A percentile compares a stretch with the other conserved stretches of the same genome.
Conservation (phyloP, 2,797 vertebrate species). For the Leptodactylus fallax region DNA sequence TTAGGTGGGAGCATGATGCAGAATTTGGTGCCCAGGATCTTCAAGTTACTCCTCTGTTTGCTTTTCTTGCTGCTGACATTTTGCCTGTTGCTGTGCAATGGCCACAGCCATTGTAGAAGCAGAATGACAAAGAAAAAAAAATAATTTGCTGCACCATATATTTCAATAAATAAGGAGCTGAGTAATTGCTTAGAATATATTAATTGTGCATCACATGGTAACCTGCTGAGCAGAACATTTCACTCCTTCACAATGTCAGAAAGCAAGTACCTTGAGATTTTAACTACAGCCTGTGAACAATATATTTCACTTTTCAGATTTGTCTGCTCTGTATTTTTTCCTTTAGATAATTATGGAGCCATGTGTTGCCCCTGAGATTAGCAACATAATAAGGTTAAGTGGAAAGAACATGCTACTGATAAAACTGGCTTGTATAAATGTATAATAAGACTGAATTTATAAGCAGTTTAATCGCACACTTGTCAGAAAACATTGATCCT, state of each 20-base stretch:
- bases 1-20: too few relatives aligned
- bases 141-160: neutral
- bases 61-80: too few relatives aligned
- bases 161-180: neutral
- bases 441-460: neutral
- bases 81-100: too few relatives aligned
- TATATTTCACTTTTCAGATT: constrained; percentile 26
- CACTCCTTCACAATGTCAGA: constrained; percentile 6
- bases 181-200: constrained; percentile 12
- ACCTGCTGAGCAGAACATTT: constrained; percentile 10
- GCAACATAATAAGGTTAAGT: constrained; percentile 15
- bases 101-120: too few relatives aligned
- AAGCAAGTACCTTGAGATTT: constrained; percentile 10
- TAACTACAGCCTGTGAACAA: constrained; percentile 10
- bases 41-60: too few relatives aligned
- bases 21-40: too few relatives aligned
- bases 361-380: constrained; percentile 7
- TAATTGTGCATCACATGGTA: neutral
- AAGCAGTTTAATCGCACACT: neutral
- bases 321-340: constrained; percentile 29
- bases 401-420: neutral
- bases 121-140: neutral
- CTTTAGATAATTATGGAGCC: constrained; percentile 28
- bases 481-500: constrained; percentile 21
- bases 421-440: constrained; percentile 8